Evolutionary conservation across 2,797 vertebrate species (phyloP).

Genomic region (Furcifer pardalis): DNA sequence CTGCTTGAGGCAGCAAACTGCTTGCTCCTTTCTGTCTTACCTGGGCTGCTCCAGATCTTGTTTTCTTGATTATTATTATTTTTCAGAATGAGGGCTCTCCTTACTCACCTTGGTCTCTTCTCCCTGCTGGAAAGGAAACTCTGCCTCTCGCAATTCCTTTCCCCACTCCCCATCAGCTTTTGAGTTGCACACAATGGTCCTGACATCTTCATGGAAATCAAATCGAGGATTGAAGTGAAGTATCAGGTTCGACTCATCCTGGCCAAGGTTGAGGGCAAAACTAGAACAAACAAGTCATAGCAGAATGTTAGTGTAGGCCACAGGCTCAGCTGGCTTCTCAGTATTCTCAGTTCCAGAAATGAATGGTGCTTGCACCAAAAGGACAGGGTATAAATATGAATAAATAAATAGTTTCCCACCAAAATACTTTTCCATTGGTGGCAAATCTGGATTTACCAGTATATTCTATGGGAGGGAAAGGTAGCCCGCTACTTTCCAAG

Average conservation of each 20-base stretch:
- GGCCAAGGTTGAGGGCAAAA: constrained; percentile 77
- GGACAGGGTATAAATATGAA: too few species aligned
- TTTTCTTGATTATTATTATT: too few species aligned
- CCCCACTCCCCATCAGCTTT: constrained; percentile 70
- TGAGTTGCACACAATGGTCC: constrained; percentile 76
- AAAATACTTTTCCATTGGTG: not conserved
- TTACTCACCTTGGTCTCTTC: constrained; percentile 68
- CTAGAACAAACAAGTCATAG: constrained; percentile 44
- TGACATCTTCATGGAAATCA: constrained; percentile 63
- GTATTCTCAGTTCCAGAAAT: not conserved
- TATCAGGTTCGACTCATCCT: constrained; percentile 67
- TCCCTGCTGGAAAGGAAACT: constrained; percentile 76
- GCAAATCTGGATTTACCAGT: not conserved
- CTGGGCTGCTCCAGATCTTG: too few species aligned
- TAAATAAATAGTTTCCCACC: too few species aligned
- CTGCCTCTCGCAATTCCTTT: constrained; percentile 64
- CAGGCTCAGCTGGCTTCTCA: not conserved
- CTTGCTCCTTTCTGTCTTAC: not conserved
- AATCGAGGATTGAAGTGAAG: constrained; percentile 81
- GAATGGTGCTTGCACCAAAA: too few species aligned
- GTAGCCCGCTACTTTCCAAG: not conserved
- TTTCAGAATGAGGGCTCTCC: too few species aligned
- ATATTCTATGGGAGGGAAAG: not conserved
- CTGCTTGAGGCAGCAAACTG: too few species aligned
- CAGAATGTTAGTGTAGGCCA: not conserved